Evolutionary conservation across 2,888 invertebrate genomes (phyloP), one percentile per base, ranked within the genome.

Genomic region (Megastigmus dorsalis): DNA sequence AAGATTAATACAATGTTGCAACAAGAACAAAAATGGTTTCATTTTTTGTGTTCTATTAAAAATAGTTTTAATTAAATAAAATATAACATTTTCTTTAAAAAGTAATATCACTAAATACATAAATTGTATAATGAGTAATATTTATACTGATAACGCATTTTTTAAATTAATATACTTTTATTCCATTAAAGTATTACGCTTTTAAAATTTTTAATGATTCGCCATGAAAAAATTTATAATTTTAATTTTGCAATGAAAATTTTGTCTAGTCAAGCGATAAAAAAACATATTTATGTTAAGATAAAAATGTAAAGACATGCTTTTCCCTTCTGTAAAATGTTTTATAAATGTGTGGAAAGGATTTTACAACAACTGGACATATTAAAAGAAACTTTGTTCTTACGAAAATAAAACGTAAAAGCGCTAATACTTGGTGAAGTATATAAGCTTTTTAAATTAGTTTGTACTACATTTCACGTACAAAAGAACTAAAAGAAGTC

Each of bases 231-330:
- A 13, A 15, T 23, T 20, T 33, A 9, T 55, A 36, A 43, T 28
- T 43, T 60, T 41, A 43, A 67, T 52, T 52, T 36, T 45, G 36
- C 23, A 38, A 54, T 59, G 30, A 72, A 72, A 72, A 52, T 60
- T 60, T 54, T 50, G 23, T 72, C 72, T 72, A 72, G 72, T 72
- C 72, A 72, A 60, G 66, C 60, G 59, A 60, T 72, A 6, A 52
- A n/a, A n/a, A 72, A 70, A 20, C 43, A 62, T 50, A 68, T 30
- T 43, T 50, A 50, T 38, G 9, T 41, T 60, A 52, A 60, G 36
- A 4, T 50, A 38, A 59, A 38, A 60, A 54, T 41, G 18, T 23
- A 48, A 26, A 26, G 15, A 52, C 20, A 43, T 33, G 43, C 43
- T 69, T 62, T 60, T 60, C 60, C 5, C 33, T 54, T 62, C 43